phyloP scores from a whole-genome alignment of 53 echinoderm and acorn worm genomes.

The Apostichopus leukothele region DNA sequence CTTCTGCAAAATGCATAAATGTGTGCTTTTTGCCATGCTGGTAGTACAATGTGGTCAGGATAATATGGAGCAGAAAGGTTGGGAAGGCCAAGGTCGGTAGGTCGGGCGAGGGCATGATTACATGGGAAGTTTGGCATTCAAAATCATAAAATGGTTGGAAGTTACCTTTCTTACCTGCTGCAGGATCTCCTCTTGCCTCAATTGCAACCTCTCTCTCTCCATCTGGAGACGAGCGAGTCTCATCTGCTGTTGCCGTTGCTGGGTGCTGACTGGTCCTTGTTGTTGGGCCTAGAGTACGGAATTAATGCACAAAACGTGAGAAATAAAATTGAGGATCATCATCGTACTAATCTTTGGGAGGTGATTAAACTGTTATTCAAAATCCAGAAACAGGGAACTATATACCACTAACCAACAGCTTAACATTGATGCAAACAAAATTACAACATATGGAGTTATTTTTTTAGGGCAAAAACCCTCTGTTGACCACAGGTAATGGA shows the following conservation, averaged over 20 bases:
- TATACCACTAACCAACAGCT: too few relatives aligned
- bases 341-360: too few relatives aligned
- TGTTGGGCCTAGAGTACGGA: not conserved
- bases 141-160: slow-evolving; percentile 32
- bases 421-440: too few relatives aligned
- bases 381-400: too few relatives aligned
- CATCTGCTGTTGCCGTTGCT: slow-evolving; percentile 88
- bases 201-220: slow-evolving; percentile 89
- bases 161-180: slow-evolving; percentile 88
- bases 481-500: too few relatives aligned
- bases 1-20: slow-evolving; percentile 8
- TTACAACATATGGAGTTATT: too few relatives aligned
- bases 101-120: slow-evolving; percentile 9
- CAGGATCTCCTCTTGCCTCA: slow-evolving; percentile 82
- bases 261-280: slow-evolving; percentile 56
- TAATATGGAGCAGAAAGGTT: not conserved
- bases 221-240: slow-evolving; percentile 80
- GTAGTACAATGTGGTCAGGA: not conserved
- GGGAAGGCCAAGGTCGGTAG: slow-evolving; percentile 10
- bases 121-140: slow-evolving; percentile 38
- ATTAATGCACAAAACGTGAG: not conserved
- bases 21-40: slow-evolving; percentile 6
- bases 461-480: too few relatives aligned
- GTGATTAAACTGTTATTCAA: too few relatives aligned
- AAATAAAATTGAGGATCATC: not conserved